phyloP scores from a whole-genome alignment of 1,140 invertebrate genomes.

The Dryas iulia region DNA sequence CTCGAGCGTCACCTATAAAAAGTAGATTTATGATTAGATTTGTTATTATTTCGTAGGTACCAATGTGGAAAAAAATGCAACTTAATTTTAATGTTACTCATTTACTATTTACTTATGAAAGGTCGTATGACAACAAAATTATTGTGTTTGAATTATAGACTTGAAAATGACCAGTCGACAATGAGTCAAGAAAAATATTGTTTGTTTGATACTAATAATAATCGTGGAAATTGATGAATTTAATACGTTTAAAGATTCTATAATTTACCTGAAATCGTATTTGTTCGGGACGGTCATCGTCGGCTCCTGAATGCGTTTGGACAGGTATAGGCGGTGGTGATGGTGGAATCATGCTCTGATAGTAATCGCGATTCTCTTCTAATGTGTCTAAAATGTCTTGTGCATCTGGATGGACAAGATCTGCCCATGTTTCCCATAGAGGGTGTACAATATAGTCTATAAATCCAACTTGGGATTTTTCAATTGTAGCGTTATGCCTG shows the following conservation, averaged over 20 bases:
- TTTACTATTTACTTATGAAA: no score
- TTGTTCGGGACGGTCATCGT: conserved; percentile 82
- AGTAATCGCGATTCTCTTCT: conserved; percentile 99
- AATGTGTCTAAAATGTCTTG: conserved; percentile 98
- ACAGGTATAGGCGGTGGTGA: conserved; percentile 87
- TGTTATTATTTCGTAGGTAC: background rate
- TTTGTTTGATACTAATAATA: no score
- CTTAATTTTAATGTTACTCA: no score
- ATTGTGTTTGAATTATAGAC: no score
- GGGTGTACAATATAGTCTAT: conserved; percentile 99
- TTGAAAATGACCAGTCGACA: no score
- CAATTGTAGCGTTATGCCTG: conserved; percentile 95
- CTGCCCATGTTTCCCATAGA: conserved; percentile 99
- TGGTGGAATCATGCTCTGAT: conserved; percentile 92
- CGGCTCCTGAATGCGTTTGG: conserved; percentile 71
- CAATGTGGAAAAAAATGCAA: background rate
- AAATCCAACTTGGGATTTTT: conserved; percentile 99
- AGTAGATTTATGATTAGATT: background rate
- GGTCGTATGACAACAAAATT: no score
- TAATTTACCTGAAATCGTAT: conserved; percentile 84
- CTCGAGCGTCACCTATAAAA: conserved; percentile 89
- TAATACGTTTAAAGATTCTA: background rate
- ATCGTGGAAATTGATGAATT: no score
- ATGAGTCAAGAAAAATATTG: no score
- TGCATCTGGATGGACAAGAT: conserved; percentile 98